Evolutionary conservation across 35 echinoderm and acorn worm genomes (phyloP).

Genomic region (Acanthaster planci): DNA sequence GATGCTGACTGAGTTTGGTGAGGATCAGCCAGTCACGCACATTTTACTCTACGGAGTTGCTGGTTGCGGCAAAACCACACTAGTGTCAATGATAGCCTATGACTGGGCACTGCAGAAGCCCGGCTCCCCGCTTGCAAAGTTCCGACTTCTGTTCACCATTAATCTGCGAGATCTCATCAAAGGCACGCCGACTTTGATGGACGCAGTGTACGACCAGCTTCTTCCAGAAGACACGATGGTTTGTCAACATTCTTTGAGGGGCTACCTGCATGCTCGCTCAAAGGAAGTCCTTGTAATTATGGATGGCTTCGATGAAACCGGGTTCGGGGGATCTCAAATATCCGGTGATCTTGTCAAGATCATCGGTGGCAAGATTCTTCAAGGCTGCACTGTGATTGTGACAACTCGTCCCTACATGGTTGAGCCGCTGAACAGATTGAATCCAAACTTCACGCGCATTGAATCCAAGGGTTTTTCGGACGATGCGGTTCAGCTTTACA

Average conservation of each 20-base stretch:
- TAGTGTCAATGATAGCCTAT: neutral
- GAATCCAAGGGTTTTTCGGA: neutral
- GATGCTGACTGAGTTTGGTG: no score
- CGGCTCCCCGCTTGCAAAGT: neutral
- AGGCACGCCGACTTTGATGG: neutral
- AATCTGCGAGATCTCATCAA: neutral
- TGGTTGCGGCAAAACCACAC: conserved; percentile 1
- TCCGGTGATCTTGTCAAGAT: neutral
- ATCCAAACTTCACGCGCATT: neutral
- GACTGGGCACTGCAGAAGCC: neutral
- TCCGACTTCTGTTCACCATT: neutral
- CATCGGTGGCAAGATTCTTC: neutral
- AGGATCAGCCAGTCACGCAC: no score
- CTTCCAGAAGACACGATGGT: neutral
- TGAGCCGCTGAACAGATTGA: neutral
- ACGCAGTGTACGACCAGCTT: neutral
- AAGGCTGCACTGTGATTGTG: neutral
- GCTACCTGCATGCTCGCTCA: neutral
- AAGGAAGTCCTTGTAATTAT: neutral
- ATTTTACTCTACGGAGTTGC: neutral
- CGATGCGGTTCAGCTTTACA: neutral
- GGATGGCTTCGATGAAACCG: conserved; percentile 2
- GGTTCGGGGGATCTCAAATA: neutral
- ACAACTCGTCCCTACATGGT: conserved; percentile 6
- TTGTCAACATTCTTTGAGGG: neutral